Percentiles rank a stretch among this genome's conserved stretches.
These are phyloP conservation scores for Sinosuthora webbiana DNA, from an alignment of 2,113 vertebrate species.

Conservation along the genomic window DNA sequence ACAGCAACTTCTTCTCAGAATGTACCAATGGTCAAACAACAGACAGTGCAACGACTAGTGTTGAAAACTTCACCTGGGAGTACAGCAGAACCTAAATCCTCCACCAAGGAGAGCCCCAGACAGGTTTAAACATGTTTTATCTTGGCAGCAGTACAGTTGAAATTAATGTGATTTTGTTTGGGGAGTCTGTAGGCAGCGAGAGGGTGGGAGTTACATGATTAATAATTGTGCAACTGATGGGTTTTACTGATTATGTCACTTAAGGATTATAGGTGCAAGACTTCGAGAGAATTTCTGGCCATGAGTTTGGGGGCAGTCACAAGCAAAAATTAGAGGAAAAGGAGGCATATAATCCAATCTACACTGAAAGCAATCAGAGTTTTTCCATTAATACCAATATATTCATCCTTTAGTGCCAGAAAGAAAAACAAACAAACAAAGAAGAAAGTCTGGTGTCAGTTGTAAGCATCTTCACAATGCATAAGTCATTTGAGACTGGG, in stretches of 20 bases:
- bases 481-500: background rate
- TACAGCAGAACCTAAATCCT: constrained; percentile 46
- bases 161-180: background rate
- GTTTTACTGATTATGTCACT: background rate
- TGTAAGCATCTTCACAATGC: background rate
- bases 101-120: constrained; percentile 62
- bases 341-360: background rate
- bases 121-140: constrained; percentile 44
- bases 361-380: background rate
- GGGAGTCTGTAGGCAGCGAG: background rate
- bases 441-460: background rate
- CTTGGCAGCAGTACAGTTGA: background rate
- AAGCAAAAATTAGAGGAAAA: background rate
- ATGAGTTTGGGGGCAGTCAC: background rate
- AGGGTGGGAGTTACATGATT: background rate
- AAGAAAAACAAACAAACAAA: background rate
- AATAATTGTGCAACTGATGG: background rate
- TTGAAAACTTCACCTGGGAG: constrained; percentile 64
- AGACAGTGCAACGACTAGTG: constrained; percentile 28
- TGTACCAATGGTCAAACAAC: constrained; percentile 78
- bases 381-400: background rate
- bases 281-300: background rate
- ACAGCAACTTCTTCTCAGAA: constrained; percentile 67
- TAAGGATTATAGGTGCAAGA: background rate
- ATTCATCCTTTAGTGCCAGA: background rate